phyloP scores from a whole-genome alignment of 2,888 invertebrate genomes.

The Microchrysa polita region DNA sequence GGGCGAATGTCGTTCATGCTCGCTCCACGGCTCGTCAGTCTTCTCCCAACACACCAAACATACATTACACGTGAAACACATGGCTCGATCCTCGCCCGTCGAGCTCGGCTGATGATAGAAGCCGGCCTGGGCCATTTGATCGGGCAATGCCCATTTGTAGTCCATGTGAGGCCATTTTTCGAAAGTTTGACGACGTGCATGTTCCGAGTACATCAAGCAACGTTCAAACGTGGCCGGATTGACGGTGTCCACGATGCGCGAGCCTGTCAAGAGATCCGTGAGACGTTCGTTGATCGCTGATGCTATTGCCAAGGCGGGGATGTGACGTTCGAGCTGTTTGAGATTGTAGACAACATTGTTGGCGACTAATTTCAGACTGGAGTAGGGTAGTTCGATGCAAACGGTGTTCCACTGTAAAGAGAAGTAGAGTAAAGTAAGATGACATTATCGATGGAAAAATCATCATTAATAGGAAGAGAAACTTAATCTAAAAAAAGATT shows the following conservation, averaged over 20 bases:
- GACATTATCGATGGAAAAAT: too few relatives aligned
- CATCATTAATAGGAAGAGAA: too few relatives aligned
- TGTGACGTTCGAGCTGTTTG: constrained; percentile 81
- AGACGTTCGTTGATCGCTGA: constrained; percentile 89
- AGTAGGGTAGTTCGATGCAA: constrained; percentile 81
- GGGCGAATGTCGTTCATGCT: constrained; percentile 94
- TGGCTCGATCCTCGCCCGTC: constrained; percentile 90
- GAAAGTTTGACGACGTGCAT: constrained; percentile 89
- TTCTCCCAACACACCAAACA: constrained; percentile 97
- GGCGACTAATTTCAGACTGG: constrained; percentile 81
- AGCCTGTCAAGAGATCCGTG: constrained; percentile 74
- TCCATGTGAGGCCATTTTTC: constrained; percentile 97
- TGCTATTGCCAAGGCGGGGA: constrained; percentile 87
- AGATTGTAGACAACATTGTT: constrained; percentile 83
- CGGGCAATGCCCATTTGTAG: constrained; percentile 95
- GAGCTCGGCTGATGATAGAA: constrained; percentile 94
- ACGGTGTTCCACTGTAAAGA: constrained; percentile 88
- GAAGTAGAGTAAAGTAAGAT: too few relatives aligned
- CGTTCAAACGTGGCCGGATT: constrained; percentile 63
- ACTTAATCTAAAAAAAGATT: too few relatives aligned
- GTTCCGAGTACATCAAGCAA: constrained; percentile 89
- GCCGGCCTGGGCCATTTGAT: constrained; percentile 96
- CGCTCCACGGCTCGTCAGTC: constrained; percentile 97
- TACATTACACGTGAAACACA: constrained; percentile 96
- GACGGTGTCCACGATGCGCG: constrained; percentile 62